A percentile compares a stretch with the other conserved stretches of the same genome.
Conservation (phyloP, 2,888 invertebrate genomes). For the Thera obeliscata region DNA sequence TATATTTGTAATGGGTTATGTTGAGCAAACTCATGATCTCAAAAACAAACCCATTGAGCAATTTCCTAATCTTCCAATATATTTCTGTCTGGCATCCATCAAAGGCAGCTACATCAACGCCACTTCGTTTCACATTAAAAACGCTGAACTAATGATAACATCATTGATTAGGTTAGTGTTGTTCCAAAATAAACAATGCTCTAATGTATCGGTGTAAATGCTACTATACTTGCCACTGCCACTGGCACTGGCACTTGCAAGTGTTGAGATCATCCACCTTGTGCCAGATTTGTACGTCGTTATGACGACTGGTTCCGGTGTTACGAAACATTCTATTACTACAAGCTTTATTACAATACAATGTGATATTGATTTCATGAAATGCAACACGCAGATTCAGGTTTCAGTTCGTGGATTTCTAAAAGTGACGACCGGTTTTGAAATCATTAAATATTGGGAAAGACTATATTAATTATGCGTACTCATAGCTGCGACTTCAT, state of each 20-base stretch:
- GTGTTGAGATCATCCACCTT: constrained; percentile 71
- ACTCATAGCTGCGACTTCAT: background rate
- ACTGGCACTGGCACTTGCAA: constrained; percentile 43
- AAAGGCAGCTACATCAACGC: constrained; percentile 30
- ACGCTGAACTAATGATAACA: constrained; percentile 40
- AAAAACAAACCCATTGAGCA: constrained; percentile 40
- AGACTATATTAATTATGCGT: background rate
- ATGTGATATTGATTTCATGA: constrained; percentile 34
- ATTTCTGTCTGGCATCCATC: constrained; percentile 41
- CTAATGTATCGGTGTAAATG: constrained; percentile 58
- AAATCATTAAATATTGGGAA: background rate
- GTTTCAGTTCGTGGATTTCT: constrained; percentile 32
- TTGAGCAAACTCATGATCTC: constrained; percentile 26
- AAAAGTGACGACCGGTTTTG: constrained; percentile 15
- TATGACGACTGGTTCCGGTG: constrained; percentile 53
- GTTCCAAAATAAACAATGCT: constrained; percentile 64
- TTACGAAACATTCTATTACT: constrained; percentile 50
- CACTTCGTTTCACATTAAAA: constrained; percentile 43
- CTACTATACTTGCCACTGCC: constrained; percentile 53
- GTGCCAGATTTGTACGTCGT: constrained; percentile 50
- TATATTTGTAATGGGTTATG: background rate
- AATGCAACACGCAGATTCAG: constrained; percentile 29
- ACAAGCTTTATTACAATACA: constrained; percentile 15
- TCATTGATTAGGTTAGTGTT: constrained; percentile 36
- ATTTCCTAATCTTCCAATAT: constrained; percentile 33